Evolutionary conservation across 2,797 vertebrate species (phyloP).

Genomic region (Balearica regulorum): DNA sequence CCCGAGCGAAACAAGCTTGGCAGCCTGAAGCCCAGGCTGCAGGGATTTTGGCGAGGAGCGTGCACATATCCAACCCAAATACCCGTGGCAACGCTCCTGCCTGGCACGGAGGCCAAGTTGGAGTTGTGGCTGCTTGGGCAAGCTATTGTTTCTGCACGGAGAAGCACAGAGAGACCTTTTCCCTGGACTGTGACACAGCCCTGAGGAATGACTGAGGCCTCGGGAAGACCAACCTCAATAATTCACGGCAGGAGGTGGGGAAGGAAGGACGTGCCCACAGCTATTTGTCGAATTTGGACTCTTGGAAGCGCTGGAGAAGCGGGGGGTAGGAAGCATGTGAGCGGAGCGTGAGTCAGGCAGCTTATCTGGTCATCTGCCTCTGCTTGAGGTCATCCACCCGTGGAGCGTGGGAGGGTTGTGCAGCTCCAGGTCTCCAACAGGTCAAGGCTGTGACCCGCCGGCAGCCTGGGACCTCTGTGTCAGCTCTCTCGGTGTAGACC

Average conservation of each 20-base stretch:
- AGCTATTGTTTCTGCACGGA: background rate
- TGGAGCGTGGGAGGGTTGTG: background rate
- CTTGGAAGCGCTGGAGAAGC: background rate
- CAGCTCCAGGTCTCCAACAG: background rate
- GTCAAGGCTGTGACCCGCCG: background rate
- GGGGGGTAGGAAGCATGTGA: background rate
- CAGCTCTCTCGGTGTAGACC: rapidly evolving
- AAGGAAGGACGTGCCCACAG: background rate
- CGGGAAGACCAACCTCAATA: background rate
- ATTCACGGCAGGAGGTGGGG: background rate
- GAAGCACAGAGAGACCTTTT: background rate
- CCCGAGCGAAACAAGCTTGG: background rate
- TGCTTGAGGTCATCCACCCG: background rate
- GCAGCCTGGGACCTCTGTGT: rapidly evolving
- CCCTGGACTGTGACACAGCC: background rate
- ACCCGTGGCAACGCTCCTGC: background rate
- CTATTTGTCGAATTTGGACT: background rate
- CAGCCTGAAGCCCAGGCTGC: background rate
- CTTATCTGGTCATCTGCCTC: constrained; percentile 22
- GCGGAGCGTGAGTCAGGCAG: background rate
- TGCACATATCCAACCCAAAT: rapidly evolving
- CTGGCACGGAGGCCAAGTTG: rapidly evolving
- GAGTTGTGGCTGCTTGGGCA: background rate
- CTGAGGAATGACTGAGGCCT: background rate
- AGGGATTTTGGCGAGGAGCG: background rate